These are phyloP conservation scores for Mugil cephalus DNA, from an alignment of 2,113 vertebrate species.

Conservation along the genomic window DNA sequence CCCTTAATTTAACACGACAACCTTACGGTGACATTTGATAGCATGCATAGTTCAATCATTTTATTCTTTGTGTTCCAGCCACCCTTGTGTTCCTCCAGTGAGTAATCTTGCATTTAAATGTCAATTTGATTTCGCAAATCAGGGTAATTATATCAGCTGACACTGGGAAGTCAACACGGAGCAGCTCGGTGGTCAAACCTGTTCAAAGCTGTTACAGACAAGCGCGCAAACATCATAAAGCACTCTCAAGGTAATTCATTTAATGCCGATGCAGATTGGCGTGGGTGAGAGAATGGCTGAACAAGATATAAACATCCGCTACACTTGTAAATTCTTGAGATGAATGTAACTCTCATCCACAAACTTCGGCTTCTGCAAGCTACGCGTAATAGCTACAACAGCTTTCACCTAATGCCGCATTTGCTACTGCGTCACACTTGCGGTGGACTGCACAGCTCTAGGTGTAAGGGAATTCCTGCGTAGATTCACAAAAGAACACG, in stretches of 20 bases:
- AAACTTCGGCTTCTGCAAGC: no score
- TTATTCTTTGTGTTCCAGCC: no score
- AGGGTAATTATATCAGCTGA: not conserved
- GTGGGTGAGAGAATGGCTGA: slow-evolving; percentile 1
- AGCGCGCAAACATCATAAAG: not conserved
- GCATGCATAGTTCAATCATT: no score
- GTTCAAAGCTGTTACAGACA: not conserved
- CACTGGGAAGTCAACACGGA: not conserved
- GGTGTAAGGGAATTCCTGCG: not conserved
- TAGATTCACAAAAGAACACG: no score
- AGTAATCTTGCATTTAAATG: no score
- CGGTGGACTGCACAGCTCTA: no score
- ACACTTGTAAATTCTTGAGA: not conserved
- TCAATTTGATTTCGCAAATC: not conserved
- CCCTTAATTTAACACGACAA: no score
- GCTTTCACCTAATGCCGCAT: not conserved
- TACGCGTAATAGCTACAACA: not conserved
- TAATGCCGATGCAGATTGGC: not conserved
- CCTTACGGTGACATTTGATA: no score
- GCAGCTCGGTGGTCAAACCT: no score
- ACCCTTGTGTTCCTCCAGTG: no score
- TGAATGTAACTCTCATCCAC: not conserved
- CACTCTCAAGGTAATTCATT: not conserved
- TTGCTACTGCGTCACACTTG: not conserved
- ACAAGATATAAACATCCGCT: not conserved